phyloP scores from a whole-genome alignment of 2,888 invertebrate genomes.

The Rhamnusium bicolor region DNA sequence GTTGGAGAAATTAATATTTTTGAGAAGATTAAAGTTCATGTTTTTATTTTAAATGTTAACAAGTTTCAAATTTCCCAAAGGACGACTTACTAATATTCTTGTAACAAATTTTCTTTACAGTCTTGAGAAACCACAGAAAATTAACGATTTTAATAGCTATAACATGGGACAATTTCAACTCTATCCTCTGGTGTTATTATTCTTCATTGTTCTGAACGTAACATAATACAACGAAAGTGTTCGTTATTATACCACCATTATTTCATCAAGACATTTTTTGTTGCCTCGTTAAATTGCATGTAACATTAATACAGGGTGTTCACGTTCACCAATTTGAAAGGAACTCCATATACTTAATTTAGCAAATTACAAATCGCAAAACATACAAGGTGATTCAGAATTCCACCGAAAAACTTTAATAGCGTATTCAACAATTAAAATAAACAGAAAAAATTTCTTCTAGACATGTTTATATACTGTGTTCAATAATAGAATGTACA shows the following conservation, averaged over 20 bases:
- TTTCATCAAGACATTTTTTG: neutral
- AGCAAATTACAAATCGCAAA: too few relatives aligned
- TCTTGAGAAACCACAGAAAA: neutral
- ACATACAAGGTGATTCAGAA: too few relatives aligned
- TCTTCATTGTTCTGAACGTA: neutral
- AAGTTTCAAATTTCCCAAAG: neutral
- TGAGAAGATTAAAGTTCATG: neutral
- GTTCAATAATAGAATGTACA: too few relatives aligned
- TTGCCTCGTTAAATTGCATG: neutral
- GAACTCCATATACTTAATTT: too few relatives aligned
- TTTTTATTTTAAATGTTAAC: neutral
- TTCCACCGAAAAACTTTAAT: too few relatives aligned
- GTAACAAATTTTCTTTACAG: neutral
- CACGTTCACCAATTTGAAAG: neutral
- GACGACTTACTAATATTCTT: neutral
- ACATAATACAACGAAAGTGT: neutral
- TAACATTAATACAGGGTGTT: neutral
- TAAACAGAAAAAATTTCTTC: too few relatives aligned
- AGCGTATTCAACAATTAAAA: too few relatives aligned
- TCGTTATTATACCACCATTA: neutral
- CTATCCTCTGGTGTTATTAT: neutral
- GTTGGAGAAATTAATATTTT: neutral
- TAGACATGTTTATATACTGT: too few relatives aligned
- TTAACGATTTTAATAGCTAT: neutral
- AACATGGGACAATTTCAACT: neutral